A percentile compares a stretch with the other conserved stretches of the same genome.
phyloP scores from a whole-genome alignment of 2,797 vertebrate genomes.

The Notolepis coatsorum region DNA sequence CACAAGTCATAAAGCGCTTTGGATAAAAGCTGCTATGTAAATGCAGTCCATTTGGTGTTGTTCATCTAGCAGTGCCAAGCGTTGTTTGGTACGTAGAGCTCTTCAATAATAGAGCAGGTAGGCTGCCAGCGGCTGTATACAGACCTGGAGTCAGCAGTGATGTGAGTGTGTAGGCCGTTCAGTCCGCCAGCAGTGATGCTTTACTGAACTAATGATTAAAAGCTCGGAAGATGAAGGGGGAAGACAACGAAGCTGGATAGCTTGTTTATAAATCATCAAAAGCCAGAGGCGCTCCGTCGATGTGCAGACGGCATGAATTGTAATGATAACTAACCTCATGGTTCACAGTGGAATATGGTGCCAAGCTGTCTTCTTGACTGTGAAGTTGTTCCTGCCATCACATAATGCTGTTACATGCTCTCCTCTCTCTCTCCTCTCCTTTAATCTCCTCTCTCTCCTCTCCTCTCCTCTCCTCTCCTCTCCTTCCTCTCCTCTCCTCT shows the following conservation, averaged over 20 bases:
- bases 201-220: slow-evolving; percentile 57
- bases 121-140: slow-evolving; percentile 40
- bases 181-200: slow-evolving; percentile 35
- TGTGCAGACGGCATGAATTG: slow-evolving; percentile 20
- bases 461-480: background rate
- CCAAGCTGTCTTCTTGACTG: background rate
- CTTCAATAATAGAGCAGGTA: slow-evolving; percentile 29
- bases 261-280: slow-evolving; percentile 49
- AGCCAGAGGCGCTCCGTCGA: slow-evolving; percentile 24
- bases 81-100: background rate
- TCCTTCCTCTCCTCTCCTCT: background rate
- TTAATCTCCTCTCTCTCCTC: slow-evolving; percentile 15
- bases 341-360: slow-evolving; percentile 25
- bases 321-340: slow-evolving; percentile 24
- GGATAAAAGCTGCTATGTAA: too few species aligned
- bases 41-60: too few species aligned
- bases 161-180: too few species aligned
- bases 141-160: slow-evolving; percentile 39
- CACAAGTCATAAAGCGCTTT: too few species aligned
- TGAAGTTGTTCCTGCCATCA: slow-evolving; percentile 39
- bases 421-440: slow-evolving; percentile 20
- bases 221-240: slow-evolving; percentile 46
- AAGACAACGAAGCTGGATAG: slow-evolving; percentile 42
- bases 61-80: too few species aligned
- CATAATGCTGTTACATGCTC: slow-evolving; percentile 42